Evolutionary conservation across 2,113 vertebrate genomes (phyloP), one percentile per base, ranked within the genome.

Genomic region (Maccullochella peelii): DNA sequence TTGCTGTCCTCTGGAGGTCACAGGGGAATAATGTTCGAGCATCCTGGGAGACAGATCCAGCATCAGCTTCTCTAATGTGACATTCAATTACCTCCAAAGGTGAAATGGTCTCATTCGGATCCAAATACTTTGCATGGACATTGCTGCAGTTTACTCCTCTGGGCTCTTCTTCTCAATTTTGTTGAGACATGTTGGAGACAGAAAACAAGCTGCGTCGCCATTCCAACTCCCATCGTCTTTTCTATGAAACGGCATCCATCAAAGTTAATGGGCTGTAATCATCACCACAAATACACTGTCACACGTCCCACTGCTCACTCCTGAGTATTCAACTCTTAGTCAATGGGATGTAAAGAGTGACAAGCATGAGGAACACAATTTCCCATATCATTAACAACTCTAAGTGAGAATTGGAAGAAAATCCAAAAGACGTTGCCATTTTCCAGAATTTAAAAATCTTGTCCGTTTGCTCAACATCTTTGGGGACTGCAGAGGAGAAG

Each of bases 191-290:
- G 85, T 80, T 47, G 62, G 79, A 61, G 89, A 80, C 68, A 71
- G 77, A 88, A 89, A 92, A 92, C 90, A 90, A 80, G 87, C 69
- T 21, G 73, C 47, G 25, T 70, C 27, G 27, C 79, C 7, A 58
- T 80, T 88, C 65, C 82, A 69, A 58, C 82, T 85, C 88, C 84
- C 82, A 73, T 85, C 69, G 42, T 88, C 86, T 86, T 93, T 73
- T 78, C 86, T 83, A 72, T 76, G 75, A 89, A 92, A 91, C 52
- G 73, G 90, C 88, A 93, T 93, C 92, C 90, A 91, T 94, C 93
- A 94, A 94, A 94, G 91, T 95, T 94, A 94, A 94, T 93, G 92
- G 90, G 83, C 93, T 86, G 89, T 90, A 91, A 94, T 93, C 92
- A 93, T 91, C 89, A 84, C 86, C 89, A 80, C 92, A 92, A 93